These are phyloP conservation scores for human (Homo sapiens) DNA, from an alignment of 2,113 vertebrate species.

Conservation along the genomic window GRCh38 chr7:51184001-51184500, in stretches of 20 bases:
- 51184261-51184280: neutral
- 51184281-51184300: neutral
- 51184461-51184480: neutral
- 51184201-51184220: conserved; percentile 68
- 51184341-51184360: neutral
- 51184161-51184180: conserved; percentile 82
- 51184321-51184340: neutral
- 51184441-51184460: neutral
- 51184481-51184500: neutral
- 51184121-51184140: conserved; percentile 92
- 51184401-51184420: neutral
- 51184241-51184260: neutral
- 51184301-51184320: neutral
- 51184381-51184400: neutral
- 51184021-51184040: neutral
- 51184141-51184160: conserved; percentile 91
- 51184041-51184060: neutral
- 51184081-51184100: conserved; percentile 71
- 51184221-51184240: conserved; percentile 44
- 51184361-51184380: neutral
- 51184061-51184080: neutral
- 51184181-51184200: conserved; percentile 87
- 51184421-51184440: neutral
- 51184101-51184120: conserved; percentile 88
- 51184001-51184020: neutral